Evolutionary conservation across 2,113 vertebrate genomes (phyloP).

Genomic region (Salvelinus sp.): DNA sequence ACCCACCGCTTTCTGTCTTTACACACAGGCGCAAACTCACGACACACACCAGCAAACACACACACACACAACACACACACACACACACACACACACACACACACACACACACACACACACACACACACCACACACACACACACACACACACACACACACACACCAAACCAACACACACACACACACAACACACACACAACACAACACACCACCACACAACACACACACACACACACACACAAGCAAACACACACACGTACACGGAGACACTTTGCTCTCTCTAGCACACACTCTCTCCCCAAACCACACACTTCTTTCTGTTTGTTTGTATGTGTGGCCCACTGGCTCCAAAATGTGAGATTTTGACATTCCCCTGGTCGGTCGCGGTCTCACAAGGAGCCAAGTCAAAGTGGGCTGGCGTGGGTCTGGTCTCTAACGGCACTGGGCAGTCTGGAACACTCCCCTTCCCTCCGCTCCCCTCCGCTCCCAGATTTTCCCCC

Average conservation of each 20-base stretch:
- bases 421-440: slow-evolving; percentile 15
- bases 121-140: too few relatives aligned
- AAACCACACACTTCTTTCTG: not conserved
- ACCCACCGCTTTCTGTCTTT: slow-evolving; percentile 16
- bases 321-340: slow-evolving; percentile 42
- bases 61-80: too few relatives aligned
- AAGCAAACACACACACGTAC: too few relatives aligned
- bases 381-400: slow-evolving; percentile 19
- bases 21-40: too few relatives aligned
- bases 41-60: not conserved
- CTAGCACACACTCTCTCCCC: slow-evolving; percentile 6
- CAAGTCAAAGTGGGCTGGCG: slow-evolving; percentile 4
- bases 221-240: too few relatives aligned
- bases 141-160: too few relatives aligned
- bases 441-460: slow-evolving; percentile 24
- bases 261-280: not conserved
- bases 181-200: too few relatives aligned
- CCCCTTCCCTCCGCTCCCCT: not conserved
- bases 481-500: not conserved
- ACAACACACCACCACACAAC: too few relatives aligned
- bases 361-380: slow-evolving; percentile 43
- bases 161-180: too few relatives aligned
- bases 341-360: slow-evolving; percentile 36
- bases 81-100: not conserved
- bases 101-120: not conserved